Conservation (phyloP, 2,797 vertebrate genomes). For the Discoglossus pictus region DNA sequence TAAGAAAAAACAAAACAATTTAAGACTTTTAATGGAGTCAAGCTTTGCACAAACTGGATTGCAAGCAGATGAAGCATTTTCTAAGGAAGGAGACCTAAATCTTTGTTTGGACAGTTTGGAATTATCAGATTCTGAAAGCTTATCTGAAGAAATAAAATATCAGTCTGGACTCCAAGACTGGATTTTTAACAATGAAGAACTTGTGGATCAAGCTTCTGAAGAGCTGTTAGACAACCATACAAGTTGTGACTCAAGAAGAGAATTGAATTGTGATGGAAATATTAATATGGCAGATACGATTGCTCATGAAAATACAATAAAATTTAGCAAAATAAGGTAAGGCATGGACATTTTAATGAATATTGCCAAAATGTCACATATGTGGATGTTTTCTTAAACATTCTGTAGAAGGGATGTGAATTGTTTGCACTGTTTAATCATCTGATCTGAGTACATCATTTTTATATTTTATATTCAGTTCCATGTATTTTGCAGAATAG, state of each 20-base stretch:
- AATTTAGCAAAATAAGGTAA: background rate
- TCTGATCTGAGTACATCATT: too few relatives aligned
- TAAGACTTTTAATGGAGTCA: too few relatives aligned
- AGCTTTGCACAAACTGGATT: too few relatives aligned
- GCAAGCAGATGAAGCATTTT: too few relatives aligned
- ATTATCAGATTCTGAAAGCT: slow-evolving; percentile 29
- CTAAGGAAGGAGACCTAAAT: background rate
- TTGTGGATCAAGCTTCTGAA: background rate
- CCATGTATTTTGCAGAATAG: too few relatives aligned
- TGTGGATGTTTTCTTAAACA: too few relatives aligned
- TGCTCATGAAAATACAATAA: background rate
- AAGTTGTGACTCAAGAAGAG: background rate
- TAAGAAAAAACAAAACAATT: too few relatives aligned
- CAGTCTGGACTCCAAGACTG: slow-evolving; percentile 24
- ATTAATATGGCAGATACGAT: background rate
- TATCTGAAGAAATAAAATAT: slow-evolving; percentile 21
- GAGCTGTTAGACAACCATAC: background rate
- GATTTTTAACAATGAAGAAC: background rate
- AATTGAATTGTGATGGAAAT: background rate
- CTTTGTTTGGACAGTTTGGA: slow-evolving; percentile 39
- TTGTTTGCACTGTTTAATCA: too few relatives aligned
- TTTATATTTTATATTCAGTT: too few relatives aligned
- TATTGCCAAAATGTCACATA: too few relatives aligned
- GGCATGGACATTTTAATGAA: too few relatives aligned
- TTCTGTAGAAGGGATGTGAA: too few relatives aligned